phyloP scores from a whole-genome alignment of 1,140 invertebrate species.

The Meteorus sp. region DNA sequence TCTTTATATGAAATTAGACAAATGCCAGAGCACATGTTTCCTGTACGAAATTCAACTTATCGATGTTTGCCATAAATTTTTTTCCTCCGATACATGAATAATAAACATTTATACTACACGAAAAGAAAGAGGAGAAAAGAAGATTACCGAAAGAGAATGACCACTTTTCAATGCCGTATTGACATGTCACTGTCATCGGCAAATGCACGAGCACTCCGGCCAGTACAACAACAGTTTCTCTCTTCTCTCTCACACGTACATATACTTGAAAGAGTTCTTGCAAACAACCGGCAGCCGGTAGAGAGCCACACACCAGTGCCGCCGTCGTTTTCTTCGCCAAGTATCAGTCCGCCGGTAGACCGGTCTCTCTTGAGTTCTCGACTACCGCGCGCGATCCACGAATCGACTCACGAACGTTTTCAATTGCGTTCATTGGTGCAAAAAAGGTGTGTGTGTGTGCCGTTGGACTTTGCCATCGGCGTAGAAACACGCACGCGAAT shows the following conservation, averaged over 20 bases:
- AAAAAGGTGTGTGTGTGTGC: slow-evolving; percentile 42
- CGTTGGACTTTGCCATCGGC: slow-evolving; percentile 27
- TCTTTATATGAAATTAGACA: no score
- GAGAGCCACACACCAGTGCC: no score
- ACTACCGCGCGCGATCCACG: slow-evolving; percentile 25
- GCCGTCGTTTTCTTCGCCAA: slow-evolving; percentile 3
- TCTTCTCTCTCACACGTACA: neutral
- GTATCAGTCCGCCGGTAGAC: slow-evolving; percentile 8
- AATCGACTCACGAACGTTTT: slow-evolving; percentile 43
- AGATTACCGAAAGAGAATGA: slow-evolving; percentile 20
- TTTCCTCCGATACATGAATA: neutral
- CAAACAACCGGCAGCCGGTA: no score
- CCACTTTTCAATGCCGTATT: slow-evolving; percentile 50
- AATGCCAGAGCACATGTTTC: neutral
- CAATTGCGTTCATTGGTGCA: slow-evolving; percentile 49
- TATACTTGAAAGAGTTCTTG: no score
- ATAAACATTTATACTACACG: neutral
- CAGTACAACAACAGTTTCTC: slow-evolving; percentile 3
- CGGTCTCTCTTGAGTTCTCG: slow-evolving; percentile 4
- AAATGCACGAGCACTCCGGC: neutral
- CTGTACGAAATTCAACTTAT: neutral
- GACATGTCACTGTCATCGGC: slow-evolving; percentile 56
- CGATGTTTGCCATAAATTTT: no score
- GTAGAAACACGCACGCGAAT: slow-evolving; percentile 13
- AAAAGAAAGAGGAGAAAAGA: neutral